A percentile compares a stretch with the other conserved stretches of the same genome.
Evolutionary conservation across 2,888 invertebrate species (phyloP).

Genomic region (Balanococcus diminutus): DNA sequence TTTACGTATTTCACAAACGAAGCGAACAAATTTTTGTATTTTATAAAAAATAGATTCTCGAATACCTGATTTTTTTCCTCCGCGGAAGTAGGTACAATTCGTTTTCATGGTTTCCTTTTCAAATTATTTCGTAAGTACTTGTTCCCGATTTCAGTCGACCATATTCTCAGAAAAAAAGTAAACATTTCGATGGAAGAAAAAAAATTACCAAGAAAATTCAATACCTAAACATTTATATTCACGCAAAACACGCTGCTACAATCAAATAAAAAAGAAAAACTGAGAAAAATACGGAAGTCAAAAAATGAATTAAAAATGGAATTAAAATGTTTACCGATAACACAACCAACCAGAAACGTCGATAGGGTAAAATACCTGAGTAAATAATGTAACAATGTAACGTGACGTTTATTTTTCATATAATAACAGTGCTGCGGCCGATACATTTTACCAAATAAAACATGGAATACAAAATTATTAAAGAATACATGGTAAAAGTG

Average conservation of each 20-base stretch:
- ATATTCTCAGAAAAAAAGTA: too few relatives aligned
- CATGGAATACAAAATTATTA: conserved; percentile 2
- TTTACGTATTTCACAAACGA: too few relatives aligned
- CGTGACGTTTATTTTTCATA: conserved; percentile 14
- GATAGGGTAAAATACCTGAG: conserved; percentile 18
- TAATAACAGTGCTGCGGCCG: conserved; percentile 12
- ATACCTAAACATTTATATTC: too few relatives aligned
- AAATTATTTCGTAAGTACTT: too few relatives aligned
- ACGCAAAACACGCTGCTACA: not conserved
- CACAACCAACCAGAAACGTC: conserved; percentile 1
- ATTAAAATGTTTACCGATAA: conserved; percentile 6
- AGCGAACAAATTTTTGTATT: too few relatives aligned
- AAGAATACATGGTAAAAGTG: not conserved
- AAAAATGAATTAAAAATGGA: not conserved
- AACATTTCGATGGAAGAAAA: too few relatives aligned
- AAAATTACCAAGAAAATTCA: not conserved
- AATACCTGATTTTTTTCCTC: too few relatives aligned
- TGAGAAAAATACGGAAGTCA: not conserved
- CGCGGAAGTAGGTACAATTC: too few relatives aligned
- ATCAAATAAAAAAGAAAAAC: not conserved
- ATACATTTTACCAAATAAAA: conserved; percentile 12
- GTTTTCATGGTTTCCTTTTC: too few relatives aligned
- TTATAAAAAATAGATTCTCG: too few relatives aligned
- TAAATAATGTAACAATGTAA: conserved; percentile 27
- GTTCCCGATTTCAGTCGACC: too few relatives aligned